Conservation (phyloP, 1,140 invertebrate genomes). For the Brachystomella parvula region DNA sequence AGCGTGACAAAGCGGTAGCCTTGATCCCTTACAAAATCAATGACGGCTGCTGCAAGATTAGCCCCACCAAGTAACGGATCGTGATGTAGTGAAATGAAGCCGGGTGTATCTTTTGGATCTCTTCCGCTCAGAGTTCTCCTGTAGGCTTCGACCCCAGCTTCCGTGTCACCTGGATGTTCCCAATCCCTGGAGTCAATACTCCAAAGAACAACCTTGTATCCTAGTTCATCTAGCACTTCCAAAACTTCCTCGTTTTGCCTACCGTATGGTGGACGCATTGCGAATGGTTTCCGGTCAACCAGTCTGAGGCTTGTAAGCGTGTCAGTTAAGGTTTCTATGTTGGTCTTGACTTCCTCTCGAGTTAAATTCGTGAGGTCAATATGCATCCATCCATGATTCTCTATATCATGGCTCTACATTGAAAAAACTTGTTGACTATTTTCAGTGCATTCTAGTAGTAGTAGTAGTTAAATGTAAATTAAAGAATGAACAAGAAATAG, state of each 20-base stretch:
- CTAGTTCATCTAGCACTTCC: not conserved
- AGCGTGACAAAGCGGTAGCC: not conserved
- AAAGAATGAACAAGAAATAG: too few relatives aligned
- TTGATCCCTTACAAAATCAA: not conserved
- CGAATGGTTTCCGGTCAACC: not conserved
- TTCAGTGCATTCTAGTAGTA: not conserved
- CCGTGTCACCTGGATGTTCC: conserved; percentile 9
- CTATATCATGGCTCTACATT: not conserved
- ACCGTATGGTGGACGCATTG: conserved; percentile 5
- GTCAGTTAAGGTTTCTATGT: not conserved
- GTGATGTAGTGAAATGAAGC: conserved; percentile 6
- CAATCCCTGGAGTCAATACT: conserved; percentile 4
- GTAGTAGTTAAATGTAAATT: not conserved
- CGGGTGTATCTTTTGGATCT: not conserved
- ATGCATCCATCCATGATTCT: not conserved
- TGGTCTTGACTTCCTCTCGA: not conserved
- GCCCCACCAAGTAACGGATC: not conserved
- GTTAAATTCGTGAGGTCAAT: not conserved
- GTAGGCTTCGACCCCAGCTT: not conserved
- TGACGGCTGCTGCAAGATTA: not conserved
- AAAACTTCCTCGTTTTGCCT: not conserved
- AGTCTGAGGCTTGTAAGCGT: not conserved
- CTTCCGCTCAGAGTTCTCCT: not conserved
- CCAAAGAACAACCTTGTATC: not conserved
- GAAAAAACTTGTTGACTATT: not conserved